Conservation (phyloP, 2,113 vertebrate species). For the Lichenostomus cassidix region DNA sequence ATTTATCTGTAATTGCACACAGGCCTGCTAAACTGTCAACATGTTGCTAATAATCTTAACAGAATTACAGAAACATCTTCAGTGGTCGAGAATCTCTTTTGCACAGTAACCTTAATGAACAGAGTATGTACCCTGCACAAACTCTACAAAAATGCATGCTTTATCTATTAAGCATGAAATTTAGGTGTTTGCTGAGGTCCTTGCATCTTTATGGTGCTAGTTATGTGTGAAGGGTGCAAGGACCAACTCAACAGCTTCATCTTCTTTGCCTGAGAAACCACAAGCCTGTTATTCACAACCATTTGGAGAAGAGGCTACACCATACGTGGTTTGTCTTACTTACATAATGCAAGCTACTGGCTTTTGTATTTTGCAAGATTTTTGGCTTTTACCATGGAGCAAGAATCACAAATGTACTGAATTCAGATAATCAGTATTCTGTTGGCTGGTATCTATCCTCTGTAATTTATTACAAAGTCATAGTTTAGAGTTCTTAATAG, state of each 20-base stretch:
- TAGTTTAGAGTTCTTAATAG: conserved; percentile 42
- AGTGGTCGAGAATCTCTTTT: conserved; percentile 28
- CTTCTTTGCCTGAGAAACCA: conserved; percentile 62
- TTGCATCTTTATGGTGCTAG: conserved; percentile 78
- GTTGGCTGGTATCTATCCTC: conserved; percentile 58
- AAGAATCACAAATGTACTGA: conserved; percentile 51
- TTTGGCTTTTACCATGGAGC: neutral
- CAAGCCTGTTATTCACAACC: neutral
- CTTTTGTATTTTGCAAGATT: conserved; percentile 35
- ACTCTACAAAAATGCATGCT: conserved; percentile 66
- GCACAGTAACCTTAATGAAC: conserved; percentile 44
- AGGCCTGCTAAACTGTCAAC: conserved; percentile 33
- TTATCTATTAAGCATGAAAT: conserved; percentile 70
- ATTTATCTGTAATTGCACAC: neutral
- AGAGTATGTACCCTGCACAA: conserved; percentile 37
- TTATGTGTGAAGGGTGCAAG: conserved; percentile 70
- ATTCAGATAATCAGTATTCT: conserved; percentile 54
- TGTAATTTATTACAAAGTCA: conserved; percentile 74
- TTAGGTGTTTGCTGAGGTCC: conserved; percentile 67
- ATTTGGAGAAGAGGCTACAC: conserved; percentile 20
- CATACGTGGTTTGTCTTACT: conserved; percentile 21
- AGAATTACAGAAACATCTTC: neutral
- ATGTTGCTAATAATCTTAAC: conserved; percentile 42
- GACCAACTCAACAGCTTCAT: conserved; percentile 56
- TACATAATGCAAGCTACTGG: conserved; percentile 19